Base-by-base conservation (phyloP, 1,140 invertebrate genomes). In the Liolophura sinensis region DNA sequence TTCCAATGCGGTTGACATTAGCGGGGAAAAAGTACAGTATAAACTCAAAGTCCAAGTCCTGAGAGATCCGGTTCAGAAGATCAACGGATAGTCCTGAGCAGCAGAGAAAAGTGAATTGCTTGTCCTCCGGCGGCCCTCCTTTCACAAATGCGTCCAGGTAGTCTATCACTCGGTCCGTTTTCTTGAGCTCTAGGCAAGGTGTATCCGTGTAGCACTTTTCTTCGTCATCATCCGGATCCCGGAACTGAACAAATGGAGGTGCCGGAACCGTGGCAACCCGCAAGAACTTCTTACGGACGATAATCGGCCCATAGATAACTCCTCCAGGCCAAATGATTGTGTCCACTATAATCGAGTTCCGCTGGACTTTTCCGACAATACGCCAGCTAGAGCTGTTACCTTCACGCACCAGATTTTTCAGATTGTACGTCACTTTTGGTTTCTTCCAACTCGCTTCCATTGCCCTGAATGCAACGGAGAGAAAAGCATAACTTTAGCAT, bases 71-170 rank as follows among this genome's bases (percentile, higher is more conserved):
- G 75, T 91, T 88, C 68, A 96, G 84, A 18, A 96, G 83, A 79
- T 96, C 93, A 87, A 96, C 93, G 12, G 92, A 89, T 31, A 95
- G 86, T n/a, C 94, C 94, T 62, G 93, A 93, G 80, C 94, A 96
- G 77, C 95, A 97, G 71, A 90, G 89, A 1, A 92, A 70, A 15
- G 81, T 77, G 71, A 87, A 87, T 12, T 64, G 54, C 55, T 67
- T 57, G 47, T 75, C 60, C 68, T 68, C 59, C 62, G 64, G 40
- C 59, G n/a, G 12, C 25, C 27, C 18, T n/a, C 14, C 0, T 31
- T 68, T 68, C 31, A 40, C 3, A 9, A 40, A 40, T 3, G 31
- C 31, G 31, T 40, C 31, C 31, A 40, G 31, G 31, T 40, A 40
- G 31, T 40, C 31, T 40, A 40, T 40, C 31, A 40, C 31, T 3